Conservation (phyloP, 2,797 vertebrate genomes). For the Loris lydekkerianus region DNA sequence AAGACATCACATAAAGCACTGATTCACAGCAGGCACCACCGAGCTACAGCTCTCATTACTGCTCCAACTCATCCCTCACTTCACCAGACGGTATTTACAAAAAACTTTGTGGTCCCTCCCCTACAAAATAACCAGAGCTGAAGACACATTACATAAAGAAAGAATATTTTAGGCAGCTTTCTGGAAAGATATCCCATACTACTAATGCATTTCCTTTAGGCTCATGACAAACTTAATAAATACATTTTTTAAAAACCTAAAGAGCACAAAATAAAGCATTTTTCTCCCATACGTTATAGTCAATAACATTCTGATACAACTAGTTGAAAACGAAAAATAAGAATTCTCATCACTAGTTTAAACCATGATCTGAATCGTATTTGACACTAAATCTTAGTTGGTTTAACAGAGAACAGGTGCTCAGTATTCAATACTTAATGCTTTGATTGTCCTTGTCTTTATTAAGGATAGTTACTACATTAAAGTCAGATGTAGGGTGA, state of each 20-base stretch:
- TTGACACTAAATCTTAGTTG: not conserved
- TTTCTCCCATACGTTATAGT: not conserved
- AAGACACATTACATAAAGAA: not conserved
- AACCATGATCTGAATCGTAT: not conserved
- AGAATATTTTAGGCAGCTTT: constrained; percentile 1
- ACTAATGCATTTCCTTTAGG: not conserved
- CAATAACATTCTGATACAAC: not conserved
- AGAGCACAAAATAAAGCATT: not conserved
- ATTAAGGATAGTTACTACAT: not conserved
- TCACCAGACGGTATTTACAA: not conserved
- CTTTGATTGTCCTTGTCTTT: not conserved
- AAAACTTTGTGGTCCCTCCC: not conserved
- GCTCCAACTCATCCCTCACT: not conserved
- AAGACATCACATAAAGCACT: not conserved
- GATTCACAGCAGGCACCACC: not conserved
- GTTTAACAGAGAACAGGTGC: not conserved
- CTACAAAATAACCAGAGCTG: not conserved
- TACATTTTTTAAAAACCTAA: not conserved
- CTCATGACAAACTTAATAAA: not conserved
- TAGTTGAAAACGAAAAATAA: not conserved
- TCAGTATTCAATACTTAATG: not conserved
- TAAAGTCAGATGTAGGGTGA: constrained; percentile 40
- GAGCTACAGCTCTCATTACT: not conserved
- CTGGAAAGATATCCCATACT: not conserved
- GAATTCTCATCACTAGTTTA: not conserved